These are phyloP conservation scores for Schizaphis graminum DNA, from an alignment of 2,888 invertebrate species.

Conservation along the genomic window DNA sequence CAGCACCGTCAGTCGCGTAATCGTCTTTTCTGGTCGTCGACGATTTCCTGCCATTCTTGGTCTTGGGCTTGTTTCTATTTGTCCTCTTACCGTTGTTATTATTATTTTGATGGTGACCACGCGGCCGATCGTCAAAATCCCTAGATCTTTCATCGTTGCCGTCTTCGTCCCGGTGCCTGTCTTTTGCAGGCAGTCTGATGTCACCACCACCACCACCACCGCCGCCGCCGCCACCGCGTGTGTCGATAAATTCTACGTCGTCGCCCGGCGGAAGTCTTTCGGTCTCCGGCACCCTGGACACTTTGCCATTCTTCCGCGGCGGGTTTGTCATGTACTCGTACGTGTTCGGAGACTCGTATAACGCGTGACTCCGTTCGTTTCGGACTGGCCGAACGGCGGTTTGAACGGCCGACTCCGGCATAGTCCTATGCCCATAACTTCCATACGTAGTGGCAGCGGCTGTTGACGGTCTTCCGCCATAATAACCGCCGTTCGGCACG, in stretches of 20 bases:
- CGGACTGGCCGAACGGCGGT: not conserved
- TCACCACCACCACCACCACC: not conserved
- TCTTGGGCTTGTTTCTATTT: not conserved
- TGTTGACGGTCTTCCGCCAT: not conserved
- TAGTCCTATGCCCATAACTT: slow-evolving; percentile 29
- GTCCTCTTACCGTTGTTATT: not conserved
- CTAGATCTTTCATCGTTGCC: not conserved
- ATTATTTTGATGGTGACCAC: not conserved
- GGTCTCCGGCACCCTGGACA: slow-evolving; percentile 27
- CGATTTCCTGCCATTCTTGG: not conserved
- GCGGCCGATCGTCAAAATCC: not conserved
- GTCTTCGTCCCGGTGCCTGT: not conserved
- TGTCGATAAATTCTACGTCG: slow-evolving; percentile 49
- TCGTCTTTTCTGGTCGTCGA: not conserved
- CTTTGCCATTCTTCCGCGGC: not conserved
- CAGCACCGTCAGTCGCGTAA: not conserved
- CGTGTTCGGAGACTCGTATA: slow-evolving; percentile 45
- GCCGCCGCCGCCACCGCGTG: not conserved
- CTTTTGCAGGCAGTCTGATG: too few species aligned
- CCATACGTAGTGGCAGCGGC: not conserved
- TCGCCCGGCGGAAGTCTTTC: slow-evolving; percentile 45
- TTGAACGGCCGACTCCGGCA: not conserved
- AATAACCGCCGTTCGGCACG: not conserved
- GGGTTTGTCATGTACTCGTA: slow-evolving; percentile 56
- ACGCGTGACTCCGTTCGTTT: not conserved